Percentiles rank a stretch among this genome's conserved stretches.
Conservation (phyloP, 2,888 invertebrate genomes). For the Troglohyphantes excavatus region DNA sequence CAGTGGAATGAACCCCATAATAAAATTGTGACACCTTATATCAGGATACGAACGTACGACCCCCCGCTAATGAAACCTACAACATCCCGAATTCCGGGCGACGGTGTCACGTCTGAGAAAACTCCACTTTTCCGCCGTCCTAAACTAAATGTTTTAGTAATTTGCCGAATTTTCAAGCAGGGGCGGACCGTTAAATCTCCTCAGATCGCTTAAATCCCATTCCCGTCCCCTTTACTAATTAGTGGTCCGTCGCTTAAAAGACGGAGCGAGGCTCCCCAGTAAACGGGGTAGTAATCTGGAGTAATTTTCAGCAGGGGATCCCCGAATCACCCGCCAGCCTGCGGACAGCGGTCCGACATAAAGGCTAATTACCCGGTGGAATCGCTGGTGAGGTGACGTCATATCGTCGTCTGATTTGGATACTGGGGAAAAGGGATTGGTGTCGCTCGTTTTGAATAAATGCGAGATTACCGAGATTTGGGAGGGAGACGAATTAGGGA, state of each 20-base stretch:
- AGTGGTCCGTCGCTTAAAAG: conserved; percentile 59
- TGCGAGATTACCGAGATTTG: background rate
- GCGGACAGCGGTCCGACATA: conserved; percentile 62
- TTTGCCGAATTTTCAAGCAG: conserved; percentile 55
- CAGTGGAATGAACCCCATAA: no score
- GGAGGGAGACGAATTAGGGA: background rate
- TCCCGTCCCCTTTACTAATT: conserved; percentile 55
- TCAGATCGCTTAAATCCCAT: conserved; percentile 64
- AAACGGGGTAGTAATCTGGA: conserved; percentile 61
- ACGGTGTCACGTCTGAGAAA: conserved; percentile 13
- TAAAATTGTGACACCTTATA: no score
- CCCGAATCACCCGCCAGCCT: conserved; percentile 41
- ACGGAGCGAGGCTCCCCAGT: conserved; percentile 23
- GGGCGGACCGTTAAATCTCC: conserved; percentile 38
- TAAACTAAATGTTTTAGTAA: conserved; percentile 60
- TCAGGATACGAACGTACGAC: no score
- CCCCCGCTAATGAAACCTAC: no score
- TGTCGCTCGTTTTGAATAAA: background rate
- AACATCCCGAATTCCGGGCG: background rate
- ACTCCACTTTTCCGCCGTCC: background rate
- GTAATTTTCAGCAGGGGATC: conserved; percentile 62
- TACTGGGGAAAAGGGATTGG: background rate
- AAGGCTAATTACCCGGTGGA: conserved; percentile 64
- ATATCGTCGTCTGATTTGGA: conserved; percentile 1
- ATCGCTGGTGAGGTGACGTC: conserved; percentile 29